These are phyloP conservation scores for Zonitis immaculata DNA, from an alignment of 2,888 invertebrate genomes.

Conservation along the genomic window DNA sequence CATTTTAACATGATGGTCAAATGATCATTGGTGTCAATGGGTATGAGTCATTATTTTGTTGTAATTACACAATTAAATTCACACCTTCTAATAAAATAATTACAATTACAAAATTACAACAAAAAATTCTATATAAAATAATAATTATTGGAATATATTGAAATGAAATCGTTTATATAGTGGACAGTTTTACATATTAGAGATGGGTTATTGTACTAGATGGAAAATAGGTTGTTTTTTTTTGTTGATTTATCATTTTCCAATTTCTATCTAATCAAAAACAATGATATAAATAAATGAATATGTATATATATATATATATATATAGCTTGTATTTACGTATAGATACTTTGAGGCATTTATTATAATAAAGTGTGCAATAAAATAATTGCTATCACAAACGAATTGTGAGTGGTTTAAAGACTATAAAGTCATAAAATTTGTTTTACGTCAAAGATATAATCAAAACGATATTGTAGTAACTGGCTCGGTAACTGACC, in stretches of 20 bases:
- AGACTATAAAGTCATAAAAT: slow-evolving; percentile 27
- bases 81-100: slow-evolving; percentile 6
- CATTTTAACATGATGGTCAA: slow-evolving; percentile 3
- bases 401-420: slow-evolving; percentile 19
- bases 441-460: slow-evolving; percentile 26
- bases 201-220: too few relatives aligned
- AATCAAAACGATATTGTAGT: slow-evolving; percentile 31
- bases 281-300: too few relatives aligned
- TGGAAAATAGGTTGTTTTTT: too few relatives aligned
- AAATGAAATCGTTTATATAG: too few relatives aligned
- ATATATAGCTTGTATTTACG: too few relatives aligned
- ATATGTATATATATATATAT: too few relatives aligned
- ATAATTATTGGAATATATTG: neutral
- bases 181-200: too few relatives aligned
- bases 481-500: slow-evolving; percentile 30
- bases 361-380: slow-evolving; percentile 14
- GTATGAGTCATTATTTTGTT: neutral
- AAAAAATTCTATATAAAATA: neutral
- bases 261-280: too few relatives aligned
- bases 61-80: neutral
- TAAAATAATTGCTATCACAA: slow-evolving; percentile 21
- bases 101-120: neutral
- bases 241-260: too few relatives aligned
- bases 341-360: neutral
- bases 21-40: slow-evolving; percentile 5